phyloP scores from a whole-genome alignment of 2,888 invertebrate species.

The Glaucopsyche alexis region DNA sequence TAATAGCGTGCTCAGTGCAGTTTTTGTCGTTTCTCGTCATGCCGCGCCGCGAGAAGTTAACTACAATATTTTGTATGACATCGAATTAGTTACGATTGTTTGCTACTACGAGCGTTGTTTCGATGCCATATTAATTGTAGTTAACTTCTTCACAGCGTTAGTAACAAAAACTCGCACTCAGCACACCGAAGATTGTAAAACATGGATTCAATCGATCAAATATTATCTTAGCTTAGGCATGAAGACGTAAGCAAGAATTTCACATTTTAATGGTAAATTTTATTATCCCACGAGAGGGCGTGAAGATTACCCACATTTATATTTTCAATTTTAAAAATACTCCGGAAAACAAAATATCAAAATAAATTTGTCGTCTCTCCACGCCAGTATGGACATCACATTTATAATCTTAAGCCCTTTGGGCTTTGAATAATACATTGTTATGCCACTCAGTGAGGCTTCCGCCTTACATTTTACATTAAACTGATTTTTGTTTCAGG shows the following conservation, averaged over 20 bases:
- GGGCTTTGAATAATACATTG: conserved; percentile 20
- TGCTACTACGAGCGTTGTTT: no score
- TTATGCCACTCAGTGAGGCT: conserved; percentile 17
- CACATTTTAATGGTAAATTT: neutral
- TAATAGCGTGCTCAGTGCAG: no score
- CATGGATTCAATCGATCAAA: neutral
- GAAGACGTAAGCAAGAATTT: neutral
- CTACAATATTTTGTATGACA: no score
- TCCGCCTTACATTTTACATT: conserved; percentile 17
- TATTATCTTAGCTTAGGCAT: neutral
- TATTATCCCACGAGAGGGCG: neutral
- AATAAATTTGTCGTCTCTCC: neutral
- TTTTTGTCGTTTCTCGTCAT: no score
- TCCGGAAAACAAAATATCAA: neutral
- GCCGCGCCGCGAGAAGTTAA: no score
- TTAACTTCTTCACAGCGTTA: no score
- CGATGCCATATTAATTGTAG: no score
- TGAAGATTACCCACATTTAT: neutral
- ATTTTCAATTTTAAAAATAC: conserved; percentile 9
- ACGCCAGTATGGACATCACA: conserved; percentile 11
- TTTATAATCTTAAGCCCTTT: conserved; percentile 22
- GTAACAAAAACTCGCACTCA: no score
- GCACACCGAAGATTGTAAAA: neutral
- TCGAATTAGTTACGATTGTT: no score
- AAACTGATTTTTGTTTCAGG: conserved; percentile 22